These are phyloP conservation scores for Agelaius tricolor DNA, from an alignment of 2,113 vertebrate species.

Conservation along the genomic window DNA sequence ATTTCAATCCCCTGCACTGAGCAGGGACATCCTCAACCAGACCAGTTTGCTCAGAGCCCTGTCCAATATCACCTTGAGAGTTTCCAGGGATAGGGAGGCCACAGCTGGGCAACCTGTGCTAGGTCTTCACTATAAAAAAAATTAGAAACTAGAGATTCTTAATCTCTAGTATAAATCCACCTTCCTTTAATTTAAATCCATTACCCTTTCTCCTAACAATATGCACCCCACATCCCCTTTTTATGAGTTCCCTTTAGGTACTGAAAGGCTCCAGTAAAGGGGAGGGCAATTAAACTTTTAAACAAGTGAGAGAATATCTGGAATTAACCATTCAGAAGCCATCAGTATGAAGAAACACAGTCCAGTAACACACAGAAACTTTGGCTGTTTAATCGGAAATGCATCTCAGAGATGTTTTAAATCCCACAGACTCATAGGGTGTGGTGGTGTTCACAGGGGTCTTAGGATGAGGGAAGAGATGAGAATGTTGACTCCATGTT, in stretches of 20 bases:
- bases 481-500: too few species aligned
- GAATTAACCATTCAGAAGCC: neutral
- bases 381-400: neutral
- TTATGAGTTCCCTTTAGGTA: neutral
- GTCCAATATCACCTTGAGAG: neutral
- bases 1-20: neutral
- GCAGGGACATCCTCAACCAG: neutral
- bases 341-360: rapidly evolving
- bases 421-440: neutral
- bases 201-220: neutral
- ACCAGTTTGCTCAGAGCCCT: neutral
- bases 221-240: neutral
- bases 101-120: neutral
- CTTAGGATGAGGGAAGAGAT: too few species aligned
- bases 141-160: neutral
- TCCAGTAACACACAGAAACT: neutral
- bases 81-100: neutral
- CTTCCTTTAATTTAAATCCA: neutral
- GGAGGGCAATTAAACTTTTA: neutral
- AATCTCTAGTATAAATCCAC: neutral
- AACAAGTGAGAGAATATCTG: neutral
- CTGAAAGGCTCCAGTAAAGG: neutral
- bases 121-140: neutral
- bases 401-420: neutral
- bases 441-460: too few species aligned